Percentiles rank a stretch among this genome's conserved stretches.
Evolutionary conservation across 2,113 vertebrate species (phyloP).

Genomic region (Tringa solitaria): DNA sequence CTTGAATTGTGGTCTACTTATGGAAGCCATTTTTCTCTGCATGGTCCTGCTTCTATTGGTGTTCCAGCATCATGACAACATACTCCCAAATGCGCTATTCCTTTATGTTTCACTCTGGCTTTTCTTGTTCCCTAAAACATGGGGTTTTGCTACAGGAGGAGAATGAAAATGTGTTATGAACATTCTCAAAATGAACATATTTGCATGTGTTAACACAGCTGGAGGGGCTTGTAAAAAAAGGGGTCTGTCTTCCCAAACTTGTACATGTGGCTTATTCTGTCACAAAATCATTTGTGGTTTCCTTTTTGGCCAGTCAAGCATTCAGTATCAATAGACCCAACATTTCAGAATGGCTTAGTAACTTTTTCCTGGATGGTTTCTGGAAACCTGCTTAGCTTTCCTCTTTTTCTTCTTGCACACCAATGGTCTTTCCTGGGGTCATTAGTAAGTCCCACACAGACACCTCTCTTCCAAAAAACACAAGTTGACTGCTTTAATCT

Average conservation of each 20-base stretch:
- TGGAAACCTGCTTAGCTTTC: background rate
- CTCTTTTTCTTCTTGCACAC: background rate
- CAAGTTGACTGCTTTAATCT: background rate
- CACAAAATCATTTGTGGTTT: background rate
- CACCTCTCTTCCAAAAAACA: background rate
- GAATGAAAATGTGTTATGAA: background rate
- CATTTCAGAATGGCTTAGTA: background rate
- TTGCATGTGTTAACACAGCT: background rate
- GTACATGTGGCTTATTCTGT: background rate
- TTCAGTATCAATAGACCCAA: background rate
- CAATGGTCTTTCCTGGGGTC: background rate
- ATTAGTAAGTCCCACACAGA: background rate
- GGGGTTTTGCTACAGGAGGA: fast-evolving
- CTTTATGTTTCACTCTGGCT: background rate
- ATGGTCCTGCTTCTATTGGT: background rate
- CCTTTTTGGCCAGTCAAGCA: background rate
- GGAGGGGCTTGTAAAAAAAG: background rate
- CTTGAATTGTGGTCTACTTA: background rate
- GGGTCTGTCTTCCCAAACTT: background rate
- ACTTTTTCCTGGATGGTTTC: background rate
- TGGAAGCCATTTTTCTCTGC: background rate
- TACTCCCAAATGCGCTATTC: background rate
- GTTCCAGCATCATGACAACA: background rate
- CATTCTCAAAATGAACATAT: background rate
- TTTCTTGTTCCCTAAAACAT: background rate